Base-by-base conservation (phyloP, 1,140 invertebrate genomes). In the Drosophila lacteicornis region DNA sequence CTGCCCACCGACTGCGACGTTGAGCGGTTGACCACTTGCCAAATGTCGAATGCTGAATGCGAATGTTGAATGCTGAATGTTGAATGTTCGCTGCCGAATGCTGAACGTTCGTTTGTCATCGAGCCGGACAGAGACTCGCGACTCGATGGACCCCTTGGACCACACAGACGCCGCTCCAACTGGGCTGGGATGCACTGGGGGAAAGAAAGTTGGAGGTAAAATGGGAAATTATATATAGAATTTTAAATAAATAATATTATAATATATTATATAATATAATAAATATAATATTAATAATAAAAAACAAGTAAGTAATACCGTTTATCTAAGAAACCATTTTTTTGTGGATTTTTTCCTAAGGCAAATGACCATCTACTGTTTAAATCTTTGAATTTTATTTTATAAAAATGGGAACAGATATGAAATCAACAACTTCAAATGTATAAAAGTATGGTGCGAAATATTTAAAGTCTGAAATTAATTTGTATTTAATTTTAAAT, bases 1-100 rank as follows among this genome's bases (percentile, higher is more conserved):
- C 75, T 84, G 81, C 62, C 85, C 82, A 85, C 82, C 86, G 50
- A 71, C 77, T 51, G 58, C 45, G 75, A 71, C 76, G 75, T 65
- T 73, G 77, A 79, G 75, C 75, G 66, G 75, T 70, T 62, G 66
- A 60, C 75, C 79, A 82, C 63, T 84, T 81, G 84, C 81, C 84
- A 88, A 88, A 90, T 90, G 85, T 88, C 84, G 84, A 87, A 87
- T 82, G 60, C 56, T 63, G 61, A 49, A 58, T 53, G 15, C 22
- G 33, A 25, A 68, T 40, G 59, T 36, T 46, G 36, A 30, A 68
- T 66, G 60, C 13, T 68, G 60, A 25, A 69, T 67, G 46, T 40
- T 49, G 45, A 82, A 86, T 80, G 56, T 53, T 58, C 40, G 40
- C 57, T 58, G 46, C 66, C 66, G 62, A 47, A 68, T 73, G 67